Conservation (phyloP, 2,888 invertebrate genomes). For the Eretmocerus hayati region DNA sequence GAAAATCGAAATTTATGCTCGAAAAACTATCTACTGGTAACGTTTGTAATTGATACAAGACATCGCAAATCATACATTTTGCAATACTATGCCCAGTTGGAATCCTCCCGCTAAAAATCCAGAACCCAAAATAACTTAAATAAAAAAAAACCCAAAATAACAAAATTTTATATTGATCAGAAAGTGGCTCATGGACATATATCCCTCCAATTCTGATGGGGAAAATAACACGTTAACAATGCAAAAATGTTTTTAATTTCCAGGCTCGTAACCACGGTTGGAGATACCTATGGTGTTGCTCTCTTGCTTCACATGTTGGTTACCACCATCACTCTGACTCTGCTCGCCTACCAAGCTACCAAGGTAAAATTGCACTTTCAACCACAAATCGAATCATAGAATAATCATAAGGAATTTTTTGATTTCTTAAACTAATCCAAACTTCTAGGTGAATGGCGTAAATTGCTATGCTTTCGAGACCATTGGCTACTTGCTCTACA, state of each 20-base stretch:
- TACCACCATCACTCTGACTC: slow-evolving; percentile 74
- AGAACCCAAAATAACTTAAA: too few species aligned
- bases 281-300: slow-evolving; percentile 79
- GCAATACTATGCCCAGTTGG: too few species aligned
- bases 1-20: too few species aligned
- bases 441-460: slow-evolving; percentile 60
- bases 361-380: slow-evolving; percentile 52
- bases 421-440: background rate
- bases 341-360: slow-evolving; percentile 80
- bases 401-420: background rate
- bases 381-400: background rate
- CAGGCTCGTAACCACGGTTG: slow-evolving; percentile 74
- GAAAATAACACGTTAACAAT: too few species aligned
- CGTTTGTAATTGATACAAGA: too few species aligned
- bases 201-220: too few species aligned
- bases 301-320: slow-evolving; percentile 78
- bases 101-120: too few species aligned
- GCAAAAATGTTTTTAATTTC: slow-evolving; percentile 16
- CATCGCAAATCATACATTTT: too few species aligned
- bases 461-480: slow-evolving; percentile 74
- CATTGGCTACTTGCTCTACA: slow-evolving; percentile 71
- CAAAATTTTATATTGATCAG: too few species aligned
- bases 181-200: too few species aligned
- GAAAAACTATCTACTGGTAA: too few species aligned
- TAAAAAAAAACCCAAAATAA: too few species aligned